A percentile compares a stretch with the other conserved stretches of the same genome.
Evolutionary conservation across 2,113 vertebrate genomes (phyloP).

Genomic region (Hippocampus zosterae): DNA sequence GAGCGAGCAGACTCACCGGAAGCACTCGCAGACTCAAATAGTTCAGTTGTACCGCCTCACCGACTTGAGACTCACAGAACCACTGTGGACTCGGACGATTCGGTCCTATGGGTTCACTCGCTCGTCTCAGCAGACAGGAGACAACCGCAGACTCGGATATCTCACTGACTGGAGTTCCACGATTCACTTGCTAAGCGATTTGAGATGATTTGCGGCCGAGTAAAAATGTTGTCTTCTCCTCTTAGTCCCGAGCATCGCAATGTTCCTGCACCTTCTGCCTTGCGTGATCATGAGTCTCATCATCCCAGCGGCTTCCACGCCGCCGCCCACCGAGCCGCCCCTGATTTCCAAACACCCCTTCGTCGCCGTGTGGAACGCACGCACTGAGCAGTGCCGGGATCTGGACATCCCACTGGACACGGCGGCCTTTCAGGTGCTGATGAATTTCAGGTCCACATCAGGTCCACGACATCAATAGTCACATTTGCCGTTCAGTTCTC

Average conservation of each 20-base stretch:
- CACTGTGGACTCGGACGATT: too few species aligned
- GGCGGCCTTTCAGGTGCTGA: conserved; percentile 52
- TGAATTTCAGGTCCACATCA: background rate
- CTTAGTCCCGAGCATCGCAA: background rate
- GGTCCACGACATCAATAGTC: too few species aligned
- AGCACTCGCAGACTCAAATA: too few species aligned
- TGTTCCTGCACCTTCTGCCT: conserved; percentile 6
- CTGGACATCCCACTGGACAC: conserved; percentile 72
- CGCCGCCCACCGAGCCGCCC: conserved; percentile 58
- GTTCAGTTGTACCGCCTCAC: too few species aligned
- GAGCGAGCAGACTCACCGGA: too few species aligned
- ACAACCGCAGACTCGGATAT: too few species aligned
- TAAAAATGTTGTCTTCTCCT: background rate
- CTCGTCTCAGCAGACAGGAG: too few species aligned
- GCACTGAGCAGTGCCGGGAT: conserved; percentile 70
- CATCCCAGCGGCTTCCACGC: conserved; percentile 57
- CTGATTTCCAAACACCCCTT: conserved; percentile 72
- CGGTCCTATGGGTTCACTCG: too few species aligned
- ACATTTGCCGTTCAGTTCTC: too few species aligned
- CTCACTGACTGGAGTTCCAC: too few species aligned
- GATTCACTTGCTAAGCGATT: too few species aligned
- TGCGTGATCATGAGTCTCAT: conserved; percentile 17
- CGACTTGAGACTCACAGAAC: too few species aligned
- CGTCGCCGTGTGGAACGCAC: conserved; percentile 81
- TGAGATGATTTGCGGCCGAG: background rate